Percentiles rank a stretch among this genome's conserved stretches.
Evolutionary conservation across 2,113 vertebrate species (phyloP).

Genomic region (Scophthalmus maximus): DNA sequence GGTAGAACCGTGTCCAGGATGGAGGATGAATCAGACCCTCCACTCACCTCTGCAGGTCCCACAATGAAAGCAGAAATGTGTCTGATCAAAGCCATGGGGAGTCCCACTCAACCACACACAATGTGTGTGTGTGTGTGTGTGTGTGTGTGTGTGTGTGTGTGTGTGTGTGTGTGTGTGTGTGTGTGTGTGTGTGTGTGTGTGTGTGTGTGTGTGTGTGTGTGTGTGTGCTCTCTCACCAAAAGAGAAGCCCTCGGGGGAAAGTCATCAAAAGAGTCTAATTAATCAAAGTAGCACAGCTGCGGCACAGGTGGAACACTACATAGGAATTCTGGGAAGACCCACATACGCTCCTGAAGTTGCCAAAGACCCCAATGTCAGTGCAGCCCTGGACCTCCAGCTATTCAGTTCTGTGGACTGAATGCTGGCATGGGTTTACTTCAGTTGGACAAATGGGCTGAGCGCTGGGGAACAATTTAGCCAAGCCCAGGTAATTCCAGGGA

Average conservation of each 20-base stretch:
- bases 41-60: conserved; percentile 24
- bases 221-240: conserved; percentile 21
- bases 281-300: conserved; percentile 48
- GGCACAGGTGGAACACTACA: conserved; percentile 24
- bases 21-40: conserved; percentile 43
- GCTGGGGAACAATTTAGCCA: conserved; percentile 23
- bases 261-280: conserved; percentile 59
- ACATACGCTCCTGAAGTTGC: background rate
- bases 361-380: conserved; percentile 3
- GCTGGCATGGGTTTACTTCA: conserved; percentile 27
- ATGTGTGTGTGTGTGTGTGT: background rate
- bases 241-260: conserved; percentile 31
- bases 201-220: conserved; percentile 2
- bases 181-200: background rate
- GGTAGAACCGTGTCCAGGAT: conserved; percentile 33
- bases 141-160: conserved; percentile 7
- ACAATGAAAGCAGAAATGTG: conserved; percentile 23
- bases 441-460: conserved; percentile 38
- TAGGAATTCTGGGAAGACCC: background rate
- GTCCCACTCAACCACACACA: conserved; percentile 16
- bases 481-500: conserved; percentile 32
- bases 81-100: conserved; percentile 57
- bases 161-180: background rate
- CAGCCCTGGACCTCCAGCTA: conserved; percentile 2
- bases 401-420: conserved; percentile 13